Percentiles rank a stretch among this genome's conserved stretches.
Evolutionary conservation across 2,113 vertebrate genomes (phyloP).

Genomic region (Colinus virginianus): DNA sequence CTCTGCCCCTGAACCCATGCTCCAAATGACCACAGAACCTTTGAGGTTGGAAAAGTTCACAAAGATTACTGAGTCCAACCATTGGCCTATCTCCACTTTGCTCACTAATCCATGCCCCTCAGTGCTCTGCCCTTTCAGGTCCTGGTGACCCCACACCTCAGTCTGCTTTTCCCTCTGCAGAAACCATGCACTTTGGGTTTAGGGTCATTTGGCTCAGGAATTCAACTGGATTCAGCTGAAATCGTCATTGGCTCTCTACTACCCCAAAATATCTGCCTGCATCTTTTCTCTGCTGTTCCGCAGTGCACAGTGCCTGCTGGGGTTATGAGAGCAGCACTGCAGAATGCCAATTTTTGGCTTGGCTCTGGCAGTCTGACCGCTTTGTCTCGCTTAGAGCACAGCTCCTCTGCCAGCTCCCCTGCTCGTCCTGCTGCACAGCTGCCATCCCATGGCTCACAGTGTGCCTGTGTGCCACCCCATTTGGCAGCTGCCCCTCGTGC

Average conservation of each 20-base stretch:
- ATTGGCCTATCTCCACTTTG: no score
- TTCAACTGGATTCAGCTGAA: neutral
- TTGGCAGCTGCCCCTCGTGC: rapidly evolving
- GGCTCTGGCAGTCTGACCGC: neutral
- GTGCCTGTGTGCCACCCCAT: neutral
- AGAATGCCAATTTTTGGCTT: conserved; percentile 23
- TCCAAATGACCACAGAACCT: no score
- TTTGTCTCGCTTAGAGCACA: neutral
- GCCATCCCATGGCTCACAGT: rapidly evolving
- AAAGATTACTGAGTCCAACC: no score
- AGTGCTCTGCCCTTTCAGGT: no score
- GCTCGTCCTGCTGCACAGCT: neutral
- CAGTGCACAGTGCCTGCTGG: neutral
- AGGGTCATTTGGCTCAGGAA: neutral
- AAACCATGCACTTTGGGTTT: no score
- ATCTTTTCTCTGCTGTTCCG: neutral
- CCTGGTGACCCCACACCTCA: no score
- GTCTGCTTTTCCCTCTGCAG: no score
- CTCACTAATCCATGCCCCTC: no score
- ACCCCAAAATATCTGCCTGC: neutral
- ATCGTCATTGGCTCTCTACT: neutral
- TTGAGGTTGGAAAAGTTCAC: no score
- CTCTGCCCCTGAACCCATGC: no score
- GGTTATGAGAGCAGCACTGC: conserved; percentile 13
- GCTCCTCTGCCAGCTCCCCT: neutral